Evolutionary conservation across 1,140 invertebrate species (phyloP), one percentile per base, ranked within the genome.

Genomic region (Ips typographus): DNA sequence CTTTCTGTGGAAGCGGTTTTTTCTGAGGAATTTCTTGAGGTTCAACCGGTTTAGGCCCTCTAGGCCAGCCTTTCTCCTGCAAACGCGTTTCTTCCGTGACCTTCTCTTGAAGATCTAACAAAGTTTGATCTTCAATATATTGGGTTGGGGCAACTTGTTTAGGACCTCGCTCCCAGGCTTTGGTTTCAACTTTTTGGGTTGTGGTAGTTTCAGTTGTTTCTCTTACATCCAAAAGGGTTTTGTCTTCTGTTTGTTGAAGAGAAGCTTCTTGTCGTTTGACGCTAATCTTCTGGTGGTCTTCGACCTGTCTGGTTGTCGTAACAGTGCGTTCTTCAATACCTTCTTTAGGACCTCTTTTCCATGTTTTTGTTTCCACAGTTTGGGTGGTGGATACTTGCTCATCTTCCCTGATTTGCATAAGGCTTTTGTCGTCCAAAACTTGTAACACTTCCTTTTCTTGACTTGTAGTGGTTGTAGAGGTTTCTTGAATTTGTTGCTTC

Each of bases 281-380:
- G 8, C n/a, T 22, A 43, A 49, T 38, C 39, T 51, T 51, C 39
- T 3, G 8, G 2, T 39, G 39, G 37, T 64, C 66, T 61, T 61
- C 47, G 41, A 43, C 62, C 22, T 60, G 58, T 49, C 59, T 53
- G 47, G 42, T 38, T 40, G 37, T 42, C 38, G 69, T 64, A n/a
- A 40, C 49, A 6, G 40, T 6, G 22, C 52, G 44, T 36, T 53
- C 47, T 42, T 68, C 66, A 37, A 55, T 55, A 55, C 37, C n/a
- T 55, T 55, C 52, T 62, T 62, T 62, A 38, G 60, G 44, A 62
- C 42, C 60, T 47, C 60, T 47, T n/a, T 3, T 43, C 39, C 40
- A 59, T 2, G 40, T 56, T 68, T 62, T 52, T 22, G 77, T 79
- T 78, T 88, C 85, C 74, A 87, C 82, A 42, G 80, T 86, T 84